phyloP scores from a whole-genome alignment of 2,888 invertebrate genomes.

The Protophormia terraenovae region DNA sequence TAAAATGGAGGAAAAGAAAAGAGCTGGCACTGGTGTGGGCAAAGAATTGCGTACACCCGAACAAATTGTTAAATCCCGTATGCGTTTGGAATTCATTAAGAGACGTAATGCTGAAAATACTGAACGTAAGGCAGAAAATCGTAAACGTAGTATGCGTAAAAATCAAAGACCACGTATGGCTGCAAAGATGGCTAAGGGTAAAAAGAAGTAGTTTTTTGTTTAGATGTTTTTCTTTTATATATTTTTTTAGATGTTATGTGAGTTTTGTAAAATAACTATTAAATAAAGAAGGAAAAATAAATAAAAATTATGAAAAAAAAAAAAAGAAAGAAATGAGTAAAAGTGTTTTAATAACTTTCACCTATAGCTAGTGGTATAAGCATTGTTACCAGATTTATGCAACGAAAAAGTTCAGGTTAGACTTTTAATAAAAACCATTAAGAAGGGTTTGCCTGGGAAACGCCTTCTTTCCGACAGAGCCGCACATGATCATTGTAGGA shows the following conservation, averaged over 20 bases:
- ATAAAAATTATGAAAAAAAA: not conserved
- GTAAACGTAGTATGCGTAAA: slow-evolving; percentile 80
- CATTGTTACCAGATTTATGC: no score
- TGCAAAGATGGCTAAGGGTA: slow-evolving; percentile 53
- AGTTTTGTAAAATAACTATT: slow-evolving; percentile 14
- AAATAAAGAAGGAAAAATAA: slow-evolving; percentile 15
- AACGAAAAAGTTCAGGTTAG: no score
- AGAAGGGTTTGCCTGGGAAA: no score
- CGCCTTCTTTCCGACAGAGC: no score
- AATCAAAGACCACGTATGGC: slow-evolving; percentile 71
- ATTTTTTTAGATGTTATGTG: slow-evolving; percentile 26
- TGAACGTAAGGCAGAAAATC: slow-evolving; percentile 80
- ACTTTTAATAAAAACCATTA: no score
- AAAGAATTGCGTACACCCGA: slow-evolving; percentile 88
- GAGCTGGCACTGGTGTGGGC: slow-evolving; percentile 80
- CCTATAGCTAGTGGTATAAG: no score
- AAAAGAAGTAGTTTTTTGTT: slow-evolving; percentile 34
- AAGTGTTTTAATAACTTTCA: no score
- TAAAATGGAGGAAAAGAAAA: slow-evolving; percentile 85
- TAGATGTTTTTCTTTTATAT: not conserved
- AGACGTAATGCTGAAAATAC: slow-evolving; percentile 83
- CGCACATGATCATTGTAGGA: no score
- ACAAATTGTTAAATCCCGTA: slow-evolving; percentile 89
- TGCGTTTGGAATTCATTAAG: slow-evolving; percentile 83
- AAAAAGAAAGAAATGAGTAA: no score